These are phyloP conservation scores for Sebastes matsubarae DNA, from an alignment of 2,797 vertebrate genomes.

Conservation along the genomic window DNA sequence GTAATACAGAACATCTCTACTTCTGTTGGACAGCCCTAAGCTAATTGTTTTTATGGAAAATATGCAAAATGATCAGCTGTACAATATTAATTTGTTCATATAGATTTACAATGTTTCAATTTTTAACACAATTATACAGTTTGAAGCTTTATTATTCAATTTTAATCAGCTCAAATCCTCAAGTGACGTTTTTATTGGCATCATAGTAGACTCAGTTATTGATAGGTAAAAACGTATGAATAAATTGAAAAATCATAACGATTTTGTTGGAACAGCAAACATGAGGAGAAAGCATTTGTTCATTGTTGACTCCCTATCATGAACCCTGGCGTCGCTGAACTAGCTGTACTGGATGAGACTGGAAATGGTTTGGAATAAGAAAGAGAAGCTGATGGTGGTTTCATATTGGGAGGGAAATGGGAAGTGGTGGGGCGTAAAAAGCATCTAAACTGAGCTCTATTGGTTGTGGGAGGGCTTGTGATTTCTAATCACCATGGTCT, in stretches of 20 bases:
- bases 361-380: constrained; percentile 23
- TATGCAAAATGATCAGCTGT: not conserved
- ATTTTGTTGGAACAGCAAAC: not conserved
- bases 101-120: not conserved
- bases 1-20: not conserved
- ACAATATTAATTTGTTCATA: not conserved
- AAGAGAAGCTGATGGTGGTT: constrained; percentile 20
- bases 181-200: not conserved
- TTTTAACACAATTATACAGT: not conserved
- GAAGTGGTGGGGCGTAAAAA: constrained; percentile 29
- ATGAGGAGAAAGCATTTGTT: not conserved
- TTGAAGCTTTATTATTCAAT: not conserved
- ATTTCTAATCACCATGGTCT: constrained; percentile 37
- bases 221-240: not conserved
- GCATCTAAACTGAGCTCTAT: constrained; percentile 6
- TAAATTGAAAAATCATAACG: not conserved
- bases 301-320: not conserved
- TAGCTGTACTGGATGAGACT: not conserved
- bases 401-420: constrained; percentile 33
- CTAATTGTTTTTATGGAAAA: not conserved
- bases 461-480: constrained; percentile 23
- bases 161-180: not conserved
- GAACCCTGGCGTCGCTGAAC: constrained; percentile 38
- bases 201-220: not conserved
- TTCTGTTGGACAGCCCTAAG: not conserved